phyloP scores from a whole-genome alignment of 2,888 invertebrate genomes.

The Drosophila macrospina region DNA sequence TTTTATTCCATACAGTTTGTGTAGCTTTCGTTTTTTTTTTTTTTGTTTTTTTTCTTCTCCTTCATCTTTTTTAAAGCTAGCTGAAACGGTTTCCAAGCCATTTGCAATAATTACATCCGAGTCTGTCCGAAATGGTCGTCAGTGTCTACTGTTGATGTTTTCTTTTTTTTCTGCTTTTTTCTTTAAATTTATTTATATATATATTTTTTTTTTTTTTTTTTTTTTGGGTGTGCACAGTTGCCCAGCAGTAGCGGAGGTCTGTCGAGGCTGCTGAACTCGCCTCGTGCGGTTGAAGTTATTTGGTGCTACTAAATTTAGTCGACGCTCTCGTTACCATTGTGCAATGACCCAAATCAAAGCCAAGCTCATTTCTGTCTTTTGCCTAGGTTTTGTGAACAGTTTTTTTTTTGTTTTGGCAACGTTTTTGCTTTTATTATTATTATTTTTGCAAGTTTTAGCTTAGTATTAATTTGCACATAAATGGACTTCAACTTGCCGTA shows the following conservation, averaged over 20 bases:
- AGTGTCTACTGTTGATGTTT: slow-evolving; percentile 9
- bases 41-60: slow-evolving; percentile 20
- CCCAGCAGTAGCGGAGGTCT: slow-evolving; percentile 1
- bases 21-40: slow-evolving; percentile 46
- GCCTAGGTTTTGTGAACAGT: slow-evolving; percentile 36
- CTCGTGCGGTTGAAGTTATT: slow-evolving; percentile 43
- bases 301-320: slow-evolving; percentile 70
- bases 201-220: slow-evolving; percentile 7
- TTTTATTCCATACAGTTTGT: slow-evolving; percentile 48
- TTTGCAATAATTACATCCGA: slow-evolving; percentile 60
- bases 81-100: slow-evolving; percentile 52
- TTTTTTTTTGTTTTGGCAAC: slow-evolving; percentile 21
- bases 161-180: background rate
- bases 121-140: slow-evolving; percentile 23
- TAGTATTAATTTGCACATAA: slow-evolving; percentile 71
- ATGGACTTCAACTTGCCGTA: slow-evolving; percentile 44
- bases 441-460: slow-evolving; percentile 32
- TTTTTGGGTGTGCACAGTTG: slow-evolving; percentile 20
- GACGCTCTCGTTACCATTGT: slow-evolving; percentile 76
- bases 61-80: slow-evolving; percentile 27
- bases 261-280: slow-evolving; percentile 40
- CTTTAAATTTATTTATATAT: slow-evolving; percentile 8
- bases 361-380: slow-evolving; percentile 50
- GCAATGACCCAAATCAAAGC: slow-evolving; percentile 80
- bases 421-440: slow-evolving; percentile 11